Percentiles rank a stretch among this genome's conserved stretches.
phyloP scores from a whole-genome alignment of 2,888 invertebrate genomes.

The Shargacucullia verbasci region DNA sequence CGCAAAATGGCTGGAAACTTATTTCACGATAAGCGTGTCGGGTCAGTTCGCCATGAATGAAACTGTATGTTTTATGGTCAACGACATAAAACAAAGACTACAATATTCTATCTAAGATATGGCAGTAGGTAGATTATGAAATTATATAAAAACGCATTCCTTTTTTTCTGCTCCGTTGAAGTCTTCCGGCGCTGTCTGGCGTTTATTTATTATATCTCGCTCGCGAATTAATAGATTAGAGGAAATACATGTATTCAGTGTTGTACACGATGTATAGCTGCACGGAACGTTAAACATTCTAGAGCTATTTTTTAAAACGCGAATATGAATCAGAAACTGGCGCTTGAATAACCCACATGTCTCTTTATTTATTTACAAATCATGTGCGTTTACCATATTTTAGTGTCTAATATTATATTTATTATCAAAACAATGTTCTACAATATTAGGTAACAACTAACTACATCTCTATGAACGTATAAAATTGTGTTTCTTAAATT shows the following conservation, averaged over 20 bases:
- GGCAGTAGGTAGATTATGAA: constrained; percentile 12
- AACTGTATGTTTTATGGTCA: constrained; percentile 51
- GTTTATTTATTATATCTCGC: constrained; percentile 58
- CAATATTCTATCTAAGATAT: constrained; percentile 28
- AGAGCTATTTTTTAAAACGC: constrained; percentile 32
- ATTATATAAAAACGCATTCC: constrained; percentile 23
- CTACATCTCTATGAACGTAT: no score
- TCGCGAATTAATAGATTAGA: constrained; percentile 56
- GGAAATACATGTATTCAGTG: constrained; percentile 54
- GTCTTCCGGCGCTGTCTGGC: constrained; percentile 34
- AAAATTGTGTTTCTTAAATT: no score
- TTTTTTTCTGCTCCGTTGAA: constrained; percentile 49
- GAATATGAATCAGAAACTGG: constrained; percentile 36
- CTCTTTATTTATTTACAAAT: constrained; percentile 32
- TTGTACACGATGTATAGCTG: constrained; percentile 29
- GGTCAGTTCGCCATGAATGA: constrained; percentile 55
- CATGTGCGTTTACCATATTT: constrained; percentile 18
- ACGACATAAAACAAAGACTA: constrained; percentile 51
- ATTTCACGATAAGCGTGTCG: constrained; percentile 42
- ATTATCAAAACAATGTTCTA: background rate
- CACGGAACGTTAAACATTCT: constrained; percentile 42
- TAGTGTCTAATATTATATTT: constrained; percentile 3
- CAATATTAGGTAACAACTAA: no score
- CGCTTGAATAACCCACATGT: constrained; percentile 10
- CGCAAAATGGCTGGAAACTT: constrained; percentile 25